Evolutionary conservation across 2,113 vertebrate species (phyloP).

Genomic region (Sialia sialis): DNA sequence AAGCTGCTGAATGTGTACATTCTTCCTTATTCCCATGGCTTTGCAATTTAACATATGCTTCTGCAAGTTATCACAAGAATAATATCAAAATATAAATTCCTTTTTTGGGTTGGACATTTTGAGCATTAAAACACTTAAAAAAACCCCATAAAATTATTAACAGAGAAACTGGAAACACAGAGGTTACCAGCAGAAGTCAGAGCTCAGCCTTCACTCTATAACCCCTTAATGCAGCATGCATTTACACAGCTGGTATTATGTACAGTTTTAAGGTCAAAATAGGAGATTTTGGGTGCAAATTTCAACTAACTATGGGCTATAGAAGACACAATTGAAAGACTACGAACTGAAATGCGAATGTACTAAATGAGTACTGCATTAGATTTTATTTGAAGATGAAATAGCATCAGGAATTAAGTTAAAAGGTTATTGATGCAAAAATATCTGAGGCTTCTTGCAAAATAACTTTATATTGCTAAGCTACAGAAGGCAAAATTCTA

Average conservation of each 20-base stretch:
- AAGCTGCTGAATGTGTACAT: neutral
- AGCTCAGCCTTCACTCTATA: neutral
- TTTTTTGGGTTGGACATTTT: neutral
- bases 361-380: conserved; percentile 57
- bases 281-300: neutral
- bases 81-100: neutral
- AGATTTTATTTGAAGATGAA: conserved; percentile 66
- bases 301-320: conserved; percentile 7
- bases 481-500: conserved; percentile 40
- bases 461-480: conserved; percentile 21
- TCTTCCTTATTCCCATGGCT: neutral
- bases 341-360: conserved; percentile 52
- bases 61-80: neutral
- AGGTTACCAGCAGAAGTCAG: neutral
- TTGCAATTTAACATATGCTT: neutral
- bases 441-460: conserved; percentile 34
- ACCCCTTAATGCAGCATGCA: neutral
- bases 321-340: conserved; percentile 46
- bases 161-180: neutral
- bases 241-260: neutral
- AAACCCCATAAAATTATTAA: neutral
- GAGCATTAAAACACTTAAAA: neutral
- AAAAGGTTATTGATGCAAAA: conserved; percentile 56
- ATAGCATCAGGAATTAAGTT: conserved; percentile 49
- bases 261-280: neutral